These are phyloP conservation scores for Gambusia affinis DNA, from an alignment of 2,113 vertebrate species.

Conservation along the genomic window DNA sequence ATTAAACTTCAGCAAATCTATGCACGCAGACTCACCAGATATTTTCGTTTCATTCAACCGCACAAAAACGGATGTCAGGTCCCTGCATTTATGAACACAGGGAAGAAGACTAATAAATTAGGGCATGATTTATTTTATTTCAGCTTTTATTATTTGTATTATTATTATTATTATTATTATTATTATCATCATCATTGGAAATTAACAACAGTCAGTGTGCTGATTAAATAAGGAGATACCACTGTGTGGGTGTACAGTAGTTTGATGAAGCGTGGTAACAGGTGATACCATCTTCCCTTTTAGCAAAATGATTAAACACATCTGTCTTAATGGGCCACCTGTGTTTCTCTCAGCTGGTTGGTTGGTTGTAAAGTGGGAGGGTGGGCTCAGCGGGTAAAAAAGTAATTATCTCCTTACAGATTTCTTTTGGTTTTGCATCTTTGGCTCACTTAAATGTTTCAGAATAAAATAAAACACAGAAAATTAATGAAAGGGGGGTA, in stretches of 20 bases:
- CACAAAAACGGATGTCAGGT: not conserved
- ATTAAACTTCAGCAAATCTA: not conserved
- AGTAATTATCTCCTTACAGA: not conserved
- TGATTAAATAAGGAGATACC: not conserved
- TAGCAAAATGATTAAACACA: not conserved
- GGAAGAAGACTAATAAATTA: not conserved
- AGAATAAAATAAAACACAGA: not conserved
- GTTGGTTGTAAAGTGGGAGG: not conserved
- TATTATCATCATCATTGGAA: not conserved
- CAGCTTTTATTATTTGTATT: not conserved
- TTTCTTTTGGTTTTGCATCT: not conserved
- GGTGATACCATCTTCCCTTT: constrained; percentile 11
- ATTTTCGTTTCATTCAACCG: not conserved
- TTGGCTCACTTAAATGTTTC: not conserved
- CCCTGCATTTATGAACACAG: no score
- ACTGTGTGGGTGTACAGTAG: not conserved
- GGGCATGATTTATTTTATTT: not conserved
- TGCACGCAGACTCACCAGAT: not conserved
- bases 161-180: not conserved
- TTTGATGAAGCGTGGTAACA: constrained; percentile 3
- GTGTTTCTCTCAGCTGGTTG: not conserved
- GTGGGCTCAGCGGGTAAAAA: not conserved
- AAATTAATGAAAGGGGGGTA: not conserved
- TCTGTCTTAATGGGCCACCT: not conserved
- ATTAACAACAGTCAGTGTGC: not conserved